phyloP scores from a whole-genome alignment of 2,113 vertebrate genomes.

The Bubo bubo region DNA sequence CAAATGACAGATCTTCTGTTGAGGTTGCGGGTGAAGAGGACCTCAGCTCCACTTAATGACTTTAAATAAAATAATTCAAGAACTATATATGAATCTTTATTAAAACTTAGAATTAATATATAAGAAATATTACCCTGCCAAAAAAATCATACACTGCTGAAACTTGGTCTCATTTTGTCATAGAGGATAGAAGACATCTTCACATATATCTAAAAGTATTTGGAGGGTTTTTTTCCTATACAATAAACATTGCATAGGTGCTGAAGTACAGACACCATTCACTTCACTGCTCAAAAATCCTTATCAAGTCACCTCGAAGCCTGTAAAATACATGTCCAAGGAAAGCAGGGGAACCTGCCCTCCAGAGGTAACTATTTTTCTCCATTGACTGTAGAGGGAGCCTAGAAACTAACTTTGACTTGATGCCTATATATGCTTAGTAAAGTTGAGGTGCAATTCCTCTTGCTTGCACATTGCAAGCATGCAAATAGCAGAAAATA shows the following conservation, averaged over 20 bases:
- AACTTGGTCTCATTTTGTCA: neutral
- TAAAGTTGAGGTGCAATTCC: neutral
- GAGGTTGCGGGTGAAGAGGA: neutral
- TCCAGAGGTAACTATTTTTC: neutral
- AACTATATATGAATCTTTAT: neutral
- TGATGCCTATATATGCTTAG: neutral
- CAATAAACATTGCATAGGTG: neutral
- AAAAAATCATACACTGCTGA: neutral
- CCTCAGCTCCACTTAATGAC: neutral
- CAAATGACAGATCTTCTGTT: neutral
- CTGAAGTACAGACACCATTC: neutral
- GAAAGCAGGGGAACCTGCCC: neutral
- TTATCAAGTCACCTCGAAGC: neutral
- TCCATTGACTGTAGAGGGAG: conserved; percentile 56
- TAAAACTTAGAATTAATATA: neutral
- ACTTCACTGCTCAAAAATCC: neutral
- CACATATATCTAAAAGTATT: neutral
- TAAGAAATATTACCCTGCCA: neutral
- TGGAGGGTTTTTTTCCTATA: neutral
- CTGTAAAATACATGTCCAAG: neutral
- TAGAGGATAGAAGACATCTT: neutral
- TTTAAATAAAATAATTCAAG: neutral
- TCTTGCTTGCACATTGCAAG: neutral
- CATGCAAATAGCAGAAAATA: neutral
- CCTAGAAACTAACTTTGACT: conserved; percentile 34